These are phyloP conservation scores for Balaenoptera acutorostrata DNA, from an alignment of 2,113 vertebrate genomes.

Conservation along the genomic window DNA sequence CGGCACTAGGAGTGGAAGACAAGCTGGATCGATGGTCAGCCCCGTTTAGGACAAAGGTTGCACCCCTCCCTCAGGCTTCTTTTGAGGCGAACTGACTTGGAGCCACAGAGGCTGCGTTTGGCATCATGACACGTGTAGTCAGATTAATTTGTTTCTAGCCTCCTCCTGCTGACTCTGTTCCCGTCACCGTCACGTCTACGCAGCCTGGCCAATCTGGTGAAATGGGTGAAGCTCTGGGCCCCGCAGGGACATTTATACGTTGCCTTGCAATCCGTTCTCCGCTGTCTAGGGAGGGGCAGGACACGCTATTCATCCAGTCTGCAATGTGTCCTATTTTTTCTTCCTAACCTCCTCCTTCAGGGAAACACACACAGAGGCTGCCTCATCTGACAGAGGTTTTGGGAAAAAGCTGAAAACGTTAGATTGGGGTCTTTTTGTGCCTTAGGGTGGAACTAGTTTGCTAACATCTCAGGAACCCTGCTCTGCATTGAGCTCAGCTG, in stretches of 20 bases:
- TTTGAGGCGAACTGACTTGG: fast-evolving
- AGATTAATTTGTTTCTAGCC: neutral
- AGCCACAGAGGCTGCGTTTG: neutral
- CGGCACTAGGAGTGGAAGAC: too few relatives aligned
- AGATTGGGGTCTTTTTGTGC: neutral
- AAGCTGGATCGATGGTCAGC: fast-evolving
- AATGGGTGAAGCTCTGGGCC: neutral
- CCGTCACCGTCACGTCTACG: neutral
- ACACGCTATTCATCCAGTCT: neutral
- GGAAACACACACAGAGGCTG: neutral
- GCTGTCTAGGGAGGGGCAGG: neutral
- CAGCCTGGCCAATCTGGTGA: neutral
- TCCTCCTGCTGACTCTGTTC: neutral
- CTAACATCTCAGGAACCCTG: slow-evolving; percentile 46
- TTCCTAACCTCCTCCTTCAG: neutral
- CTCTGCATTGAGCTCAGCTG: neutral
- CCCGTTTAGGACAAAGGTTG: fast-evolving
- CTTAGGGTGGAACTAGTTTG: neutral
- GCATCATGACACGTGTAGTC: too few relatives aligned
- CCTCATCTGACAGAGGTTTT: neutral
- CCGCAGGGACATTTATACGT: neutral
- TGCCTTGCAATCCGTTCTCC: too few relatives aligned
- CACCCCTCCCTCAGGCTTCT: neutral
- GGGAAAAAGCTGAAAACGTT: neutral
- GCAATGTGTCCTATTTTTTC: neutral